Evolutionary conservation across 2,888 invertebrate genomes (phyloP), one percentile per base, ranked within the genome.

Genomic region (Pristionchus maxplancki): DNA sequence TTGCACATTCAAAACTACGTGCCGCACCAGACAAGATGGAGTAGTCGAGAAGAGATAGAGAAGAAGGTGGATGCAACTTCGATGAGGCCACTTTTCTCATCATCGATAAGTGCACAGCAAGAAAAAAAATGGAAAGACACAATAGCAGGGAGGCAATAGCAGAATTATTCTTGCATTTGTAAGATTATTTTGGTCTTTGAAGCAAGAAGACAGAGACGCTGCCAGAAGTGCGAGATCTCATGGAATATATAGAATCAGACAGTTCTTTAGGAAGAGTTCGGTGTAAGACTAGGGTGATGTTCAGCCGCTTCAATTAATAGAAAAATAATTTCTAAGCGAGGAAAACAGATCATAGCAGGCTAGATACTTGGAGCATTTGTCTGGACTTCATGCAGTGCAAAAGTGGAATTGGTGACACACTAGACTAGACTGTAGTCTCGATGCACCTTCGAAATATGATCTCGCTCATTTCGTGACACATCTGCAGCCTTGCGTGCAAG

Each of bases 11-110:
- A 6, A 44, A 44, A 44, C 44, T 44, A 44, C 44, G 44, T 44
- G 44, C 44, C 8, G n/a, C n/a, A 44, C 11, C 44, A n/a, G 24
- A 58, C 20, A 6, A 58, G 58, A 58, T n/a, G 0, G 58, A 58
- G n/a, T 6, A 58, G n/a, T n/a, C 58, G 58, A n/a, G 31, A 67
- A 28, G 58, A n/a, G n/a, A n/a, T n/a, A 11, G 64, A n/a, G n/a
- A 34, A 31, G 15, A 34, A 34, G 67, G 20, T 17, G 31, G n/a
- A 17, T 64, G 34, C 31, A 67, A 20, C 8, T 67, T 67, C 11
- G 31, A 67, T 67, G 31, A 2, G 67, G 31, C 67, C 67, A 67
- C 6, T 67, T 67, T 67, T 67, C 67, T 67, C 67, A 67, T 67
- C 24, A 15, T 67, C 31, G 6, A 8, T 67, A 67, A 67, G 67